Evolutionary conservation across 2,113 vertebrate genomes (phyloP).

Genomic region (Ophiodon elongatus): DNA sequence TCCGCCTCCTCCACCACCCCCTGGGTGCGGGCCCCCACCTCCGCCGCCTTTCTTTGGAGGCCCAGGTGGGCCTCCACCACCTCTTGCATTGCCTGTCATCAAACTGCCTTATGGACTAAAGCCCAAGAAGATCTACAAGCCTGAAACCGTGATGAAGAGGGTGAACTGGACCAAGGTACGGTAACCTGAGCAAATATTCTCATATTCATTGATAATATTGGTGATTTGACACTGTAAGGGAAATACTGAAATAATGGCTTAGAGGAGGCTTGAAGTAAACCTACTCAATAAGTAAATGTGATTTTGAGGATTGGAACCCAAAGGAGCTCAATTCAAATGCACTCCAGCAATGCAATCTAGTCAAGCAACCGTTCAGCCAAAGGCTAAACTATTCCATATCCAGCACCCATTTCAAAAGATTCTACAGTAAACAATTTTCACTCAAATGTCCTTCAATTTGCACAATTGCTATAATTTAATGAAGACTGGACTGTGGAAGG

Average conservation of each 20-base stretch:
- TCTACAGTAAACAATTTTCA: constrained; percentile 67
- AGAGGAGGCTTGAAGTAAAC: neutral
- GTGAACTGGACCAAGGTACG: constrained; percentile 99
- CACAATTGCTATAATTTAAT: constrained; percentile 62
- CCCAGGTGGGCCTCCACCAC: constrained; percentile 74
- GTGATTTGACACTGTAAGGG: neutral
- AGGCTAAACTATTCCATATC: constrained; percentile 45
- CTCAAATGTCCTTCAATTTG: constrained; percentile 71
- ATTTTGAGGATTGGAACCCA: constrained; percentile 51
- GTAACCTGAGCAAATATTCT: neutral
- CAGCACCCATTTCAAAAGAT: constrained; percentile 56
- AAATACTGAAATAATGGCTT: neutral
- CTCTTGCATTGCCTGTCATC: constrained; percentile 77
- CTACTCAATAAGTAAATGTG: neutral
- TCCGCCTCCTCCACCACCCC: constrained; percentile 82
- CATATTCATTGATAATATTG: neutral
- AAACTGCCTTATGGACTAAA: constrained; percentile 93
- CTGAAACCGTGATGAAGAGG: constrained; percentile 92
- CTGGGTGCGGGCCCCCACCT: constrained; percentile 79
- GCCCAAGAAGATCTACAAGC: constrained; percentile 92
- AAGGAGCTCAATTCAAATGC: constrained; percentile 38
- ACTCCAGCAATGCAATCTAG: constrained; percentile 35
- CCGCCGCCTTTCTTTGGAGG: constrained; percentile 83
- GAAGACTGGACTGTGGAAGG: constrained; percentile 55
- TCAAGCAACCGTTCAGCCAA: constrained; percentile 48